These are phyloP conservation scores for Serripes groenlandicus DNA, from an alignment of 2,888 invertebrate species.

Conservation along the genomic window DNA sequence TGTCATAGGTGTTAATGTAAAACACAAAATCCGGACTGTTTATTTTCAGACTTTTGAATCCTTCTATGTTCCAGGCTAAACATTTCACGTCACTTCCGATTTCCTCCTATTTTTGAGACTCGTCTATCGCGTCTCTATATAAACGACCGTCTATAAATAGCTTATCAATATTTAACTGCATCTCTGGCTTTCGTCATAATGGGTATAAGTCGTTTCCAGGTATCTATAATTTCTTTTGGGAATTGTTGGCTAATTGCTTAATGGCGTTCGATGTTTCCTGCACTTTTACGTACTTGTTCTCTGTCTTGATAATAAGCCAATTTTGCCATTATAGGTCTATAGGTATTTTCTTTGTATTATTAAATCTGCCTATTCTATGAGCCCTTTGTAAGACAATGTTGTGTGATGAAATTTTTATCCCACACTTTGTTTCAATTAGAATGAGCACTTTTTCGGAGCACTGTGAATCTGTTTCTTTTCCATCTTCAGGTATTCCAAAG, in stretches of 20 bases:
- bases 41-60: not conserved
- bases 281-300: not conserved
- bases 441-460: not conserved
- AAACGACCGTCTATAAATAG: not conserved
- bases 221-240: conserved; percentile 11
- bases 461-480: conserved; percentile 14
- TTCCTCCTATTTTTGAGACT: not conserved
- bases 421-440: not conserved
- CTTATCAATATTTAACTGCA: not conserved
- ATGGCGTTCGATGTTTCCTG: not conserved
- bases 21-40: not conserved
- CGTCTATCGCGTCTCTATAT: not conserved
- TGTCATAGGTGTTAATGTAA: not conserved
- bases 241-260: not conserved
- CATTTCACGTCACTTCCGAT: not conserved
- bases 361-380: conserved; percentile 28
- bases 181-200: not conserved
- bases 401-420: conserved; percentile 4
- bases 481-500: not conserved
- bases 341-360: not conserved
- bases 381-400: conserved; percentile 35
- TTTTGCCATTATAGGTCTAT: not conserved
- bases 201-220: not conserved
- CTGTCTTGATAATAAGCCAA: not conserved
- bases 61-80: not conserved